phyloP scores from a whole-genome alignment of 2,113 vertebrate species.

The Prunella himalayana region DNA sequence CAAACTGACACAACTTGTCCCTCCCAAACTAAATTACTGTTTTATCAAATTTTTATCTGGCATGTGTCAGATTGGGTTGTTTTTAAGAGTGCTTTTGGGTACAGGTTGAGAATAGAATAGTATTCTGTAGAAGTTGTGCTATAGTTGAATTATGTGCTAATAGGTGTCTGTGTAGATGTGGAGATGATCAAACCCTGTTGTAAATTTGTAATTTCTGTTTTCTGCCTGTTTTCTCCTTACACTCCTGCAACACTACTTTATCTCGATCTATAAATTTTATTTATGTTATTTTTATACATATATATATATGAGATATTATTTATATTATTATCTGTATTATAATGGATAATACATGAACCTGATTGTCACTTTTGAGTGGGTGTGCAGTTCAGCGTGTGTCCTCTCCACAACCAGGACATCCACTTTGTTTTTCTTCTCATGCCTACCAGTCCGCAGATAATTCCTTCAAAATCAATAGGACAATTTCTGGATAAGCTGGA shows the following conservation, averaged over 20 bases:
- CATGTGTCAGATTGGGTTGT: not conserved
- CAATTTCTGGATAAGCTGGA: constrained; percentile 16
- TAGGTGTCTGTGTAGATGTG: not conserved
- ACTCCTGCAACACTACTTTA: not conserved
- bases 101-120: not conserved
- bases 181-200: not conserved
- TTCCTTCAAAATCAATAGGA: constrained; percentile 42
- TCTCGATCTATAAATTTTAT: not conserved
- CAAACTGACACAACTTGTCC: not conserved
- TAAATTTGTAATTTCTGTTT: not conserved
- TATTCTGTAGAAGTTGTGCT: not conserved
- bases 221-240: not conserved
- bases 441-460: constrained; percentile 15
- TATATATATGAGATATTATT: no score
- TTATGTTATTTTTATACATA: not conserved
- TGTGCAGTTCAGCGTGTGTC: not conserved
- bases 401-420: not conserved
- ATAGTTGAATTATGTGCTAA: not conserved
- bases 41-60: not conserved
- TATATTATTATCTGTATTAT: not conserved
- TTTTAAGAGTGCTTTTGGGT: not conserved
- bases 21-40: not conserved
- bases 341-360: not conserved
- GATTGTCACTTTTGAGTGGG: not conserved
- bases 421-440: constrained; percentile 12